Conservation (phyloP, 1,140 invertebrate species). For the Popillia japonica region DNA sequence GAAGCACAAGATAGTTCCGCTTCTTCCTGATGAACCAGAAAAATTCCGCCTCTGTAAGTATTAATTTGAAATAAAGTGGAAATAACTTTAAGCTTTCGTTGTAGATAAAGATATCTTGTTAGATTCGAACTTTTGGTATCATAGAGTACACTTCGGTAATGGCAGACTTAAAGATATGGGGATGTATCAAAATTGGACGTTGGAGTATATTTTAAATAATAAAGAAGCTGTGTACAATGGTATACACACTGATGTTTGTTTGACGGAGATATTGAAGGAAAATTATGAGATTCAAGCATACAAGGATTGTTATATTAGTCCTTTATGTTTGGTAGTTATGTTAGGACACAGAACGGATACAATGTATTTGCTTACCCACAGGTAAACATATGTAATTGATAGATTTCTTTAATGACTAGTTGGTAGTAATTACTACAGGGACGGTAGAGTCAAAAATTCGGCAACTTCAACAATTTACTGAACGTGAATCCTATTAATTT, state of each 20-base stretch:
- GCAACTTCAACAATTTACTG: neutral
- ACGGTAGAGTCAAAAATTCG: too few species aligned
- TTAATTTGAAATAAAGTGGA: neutral
- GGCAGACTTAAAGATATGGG: conserved; percentile 35
- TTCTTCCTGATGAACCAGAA: conserved; percentile 9
- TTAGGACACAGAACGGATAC: conserved; percentile 38
- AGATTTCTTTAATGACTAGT: too few species aligned
- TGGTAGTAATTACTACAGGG: too few species aligned
- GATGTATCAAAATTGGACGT: conserved; percentile 36
- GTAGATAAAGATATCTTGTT: conserved; percentile 38
- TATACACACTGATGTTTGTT: conserved; percentile 36
- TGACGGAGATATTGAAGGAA: conserved; percentile 40
- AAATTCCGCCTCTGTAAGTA: conserved; percentile 29
- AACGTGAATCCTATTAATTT: neutral
- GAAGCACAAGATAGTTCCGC: conserved; percentile 8
- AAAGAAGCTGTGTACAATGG: conserved; percentile 37
- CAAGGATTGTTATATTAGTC: conserved; percentile 32
- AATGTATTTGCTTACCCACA: conserved; percentile 40
- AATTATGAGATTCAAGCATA: conserved; percentile 10
- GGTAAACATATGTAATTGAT: too few species aligned
- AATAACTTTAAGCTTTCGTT: neutral
- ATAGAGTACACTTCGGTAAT: neutral
- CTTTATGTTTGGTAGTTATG: conserved; percentile 32
- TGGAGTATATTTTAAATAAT: conserved; percentile 28
- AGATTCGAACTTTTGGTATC: conserved; percentile 35